phyloP scores from a whole-genome alignment of 2,113 vertebrate genomes.

The Orycteropus afer region DNA sequence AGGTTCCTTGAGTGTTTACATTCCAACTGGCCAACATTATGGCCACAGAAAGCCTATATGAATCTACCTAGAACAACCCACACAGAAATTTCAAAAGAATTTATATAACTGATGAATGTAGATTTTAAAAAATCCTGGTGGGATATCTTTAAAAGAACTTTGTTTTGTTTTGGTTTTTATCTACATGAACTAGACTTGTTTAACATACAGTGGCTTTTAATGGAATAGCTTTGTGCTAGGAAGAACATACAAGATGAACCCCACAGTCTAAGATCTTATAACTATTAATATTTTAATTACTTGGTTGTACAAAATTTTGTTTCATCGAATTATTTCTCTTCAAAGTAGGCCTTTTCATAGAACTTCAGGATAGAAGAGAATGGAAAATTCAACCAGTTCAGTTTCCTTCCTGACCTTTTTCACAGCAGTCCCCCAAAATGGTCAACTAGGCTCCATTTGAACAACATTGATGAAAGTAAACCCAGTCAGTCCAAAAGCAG shows the following conservation, averaged over 20 bases:
- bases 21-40: not conserved
- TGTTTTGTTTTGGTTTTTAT: not conserved
- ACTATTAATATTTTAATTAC: not conserved
- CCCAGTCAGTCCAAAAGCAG: not conserved
- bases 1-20: not conserved
- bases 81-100: not conserved
- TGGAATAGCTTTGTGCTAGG: not conserved
- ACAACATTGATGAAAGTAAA: not conserved
- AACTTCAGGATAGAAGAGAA: not conserved
- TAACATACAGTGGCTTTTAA: not conserved
- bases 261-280: not conserved
- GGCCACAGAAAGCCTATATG: not conserved
- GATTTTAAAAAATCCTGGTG: not conserved
- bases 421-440: not conserved
- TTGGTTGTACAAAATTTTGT: slow-evolving; percentile 11
- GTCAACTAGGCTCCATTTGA: not conserved
- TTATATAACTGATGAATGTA: not conserved
- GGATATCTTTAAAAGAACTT: not conserved
- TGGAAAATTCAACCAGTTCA: not conserved
- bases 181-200: not conserved
- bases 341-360: not conserved
- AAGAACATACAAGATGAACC: not conserved
- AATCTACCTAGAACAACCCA: not conserved
- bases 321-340: not conserved
- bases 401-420: not conserved